Evolutionary conservation across 92 coral and sea anemone genomes (phyloP).

Genomic region (Micromussa lordhowensis): DNA sequence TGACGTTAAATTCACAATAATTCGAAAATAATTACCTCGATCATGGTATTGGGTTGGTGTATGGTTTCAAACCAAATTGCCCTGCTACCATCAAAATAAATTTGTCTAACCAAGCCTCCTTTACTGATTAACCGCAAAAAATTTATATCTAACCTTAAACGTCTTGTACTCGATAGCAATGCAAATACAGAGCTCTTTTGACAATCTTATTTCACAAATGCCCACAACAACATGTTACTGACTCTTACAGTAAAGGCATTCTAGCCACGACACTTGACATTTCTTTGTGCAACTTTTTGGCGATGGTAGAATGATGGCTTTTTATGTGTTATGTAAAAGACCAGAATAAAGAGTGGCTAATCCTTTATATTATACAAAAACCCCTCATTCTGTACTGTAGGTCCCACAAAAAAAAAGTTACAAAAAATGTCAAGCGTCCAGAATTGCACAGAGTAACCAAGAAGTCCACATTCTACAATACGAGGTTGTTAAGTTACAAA

Average conservation of each 20-base stretch:
- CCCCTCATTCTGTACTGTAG: too few relatives aligned
- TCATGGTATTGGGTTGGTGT: not conserved
- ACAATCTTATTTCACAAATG: not conserved
- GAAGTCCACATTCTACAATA: not conserved
- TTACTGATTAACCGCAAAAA: slow-evolving; percentile 1
- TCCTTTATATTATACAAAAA: too few relatives aligned
- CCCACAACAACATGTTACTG: not conserved
- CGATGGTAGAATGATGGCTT: too few relatives aligned
- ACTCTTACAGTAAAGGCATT: not conserved
- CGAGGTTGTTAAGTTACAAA: not conserved
- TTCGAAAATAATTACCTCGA: not conserved
- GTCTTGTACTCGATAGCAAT: not conserved
- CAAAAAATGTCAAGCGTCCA: too few relatives aligned
- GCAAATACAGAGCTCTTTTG: not conserved
- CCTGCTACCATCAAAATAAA: not conserved
- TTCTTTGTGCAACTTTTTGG: too few relatives aligned
- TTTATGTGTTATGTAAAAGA: too few relatives aligned
- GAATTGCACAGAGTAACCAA: not conserved
- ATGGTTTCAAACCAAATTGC: not conserved
- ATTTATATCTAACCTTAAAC: not conserved
- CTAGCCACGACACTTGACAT: too few relatives aligned
- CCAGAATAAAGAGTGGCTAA: too few relatives aligned
- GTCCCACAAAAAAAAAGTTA: too few relatives aligned
- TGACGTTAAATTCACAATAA: not conserved
- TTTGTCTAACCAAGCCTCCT: not conserved